Evolutionary conservation across 2,888 invertebrate species (phyloP).

Genomic region (Nomada goodeniana): DNA sequence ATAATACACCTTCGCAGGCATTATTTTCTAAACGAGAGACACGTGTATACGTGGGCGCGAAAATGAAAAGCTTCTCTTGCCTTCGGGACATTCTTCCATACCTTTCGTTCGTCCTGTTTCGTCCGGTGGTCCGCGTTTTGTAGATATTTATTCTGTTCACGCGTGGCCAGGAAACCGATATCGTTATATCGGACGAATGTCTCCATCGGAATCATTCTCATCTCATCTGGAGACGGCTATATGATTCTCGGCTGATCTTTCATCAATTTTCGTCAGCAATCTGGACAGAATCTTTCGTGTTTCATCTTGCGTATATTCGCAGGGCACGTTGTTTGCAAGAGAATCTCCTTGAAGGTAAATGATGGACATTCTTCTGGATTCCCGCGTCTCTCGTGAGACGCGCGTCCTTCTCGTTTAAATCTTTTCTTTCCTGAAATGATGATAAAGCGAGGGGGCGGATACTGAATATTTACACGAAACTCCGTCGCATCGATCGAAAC

Average conservation of each 20-base stretch:
- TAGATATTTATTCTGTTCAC: constrained; percentile 44
- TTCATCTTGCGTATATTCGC: constrained; percentile 36
- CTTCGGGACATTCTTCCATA: no score
- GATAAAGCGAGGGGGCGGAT: constrained; percentile 67
- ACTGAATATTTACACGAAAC: constrained; percentile 69
- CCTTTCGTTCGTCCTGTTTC: background rate
- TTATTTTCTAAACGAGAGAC: background rate
- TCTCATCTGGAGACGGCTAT: background rate
- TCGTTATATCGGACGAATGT: constrained; percentile 40
- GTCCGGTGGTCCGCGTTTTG: background rate
- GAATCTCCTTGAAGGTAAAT: constrained; percentile 34
- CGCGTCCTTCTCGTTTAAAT: constrained; percentile 69
- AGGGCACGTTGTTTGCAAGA: constrained; percentile 27
- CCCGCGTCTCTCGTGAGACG: constrained; percentile 56
- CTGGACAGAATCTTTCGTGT: constrained; percentile 39
- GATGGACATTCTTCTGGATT: constrained; percentile 49
- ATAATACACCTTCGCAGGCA: background rate
- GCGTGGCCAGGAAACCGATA: constrained; percentile 32
- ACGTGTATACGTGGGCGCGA: background rate
- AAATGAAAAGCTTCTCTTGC: background rate
- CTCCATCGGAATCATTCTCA: constrained; percentile 30
- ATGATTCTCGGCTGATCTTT: constrained; percentile 38
- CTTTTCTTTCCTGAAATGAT: constrained; percentile 64
- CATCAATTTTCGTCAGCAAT: constrained; percentile 56
- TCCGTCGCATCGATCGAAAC: constrained; percentile 61